phyloP scores from a whole-genome alignment of 2,113 vertebrate genomes.

The Eira barbara region DNA sequence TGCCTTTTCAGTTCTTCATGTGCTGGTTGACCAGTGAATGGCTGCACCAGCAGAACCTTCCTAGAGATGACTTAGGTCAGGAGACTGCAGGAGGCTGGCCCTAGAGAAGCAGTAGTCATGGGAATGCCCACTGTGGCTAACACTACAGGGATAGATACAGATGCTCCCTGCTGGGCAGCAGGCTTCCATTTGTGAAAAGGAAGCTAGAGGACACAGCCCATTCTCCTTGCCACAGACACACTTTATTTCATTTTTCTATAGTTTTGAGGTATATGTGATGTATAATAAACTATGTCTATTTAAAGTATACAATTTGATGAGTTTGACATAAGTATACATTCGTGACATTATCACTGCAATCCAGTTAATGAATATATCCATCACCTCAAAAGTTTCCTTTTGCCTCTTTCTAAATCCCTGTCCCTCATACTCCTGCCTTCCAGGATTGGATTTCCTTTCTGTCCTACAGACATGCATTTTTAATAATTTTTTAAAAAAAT shows the following conservation, averaged over 20 bases:
- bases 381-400: not conserved
- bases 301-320: not conserved
- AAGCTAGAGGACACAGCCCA: not conserved
- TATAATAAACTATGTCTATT: not conserved
- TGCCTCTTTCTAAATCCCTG: not conserved
- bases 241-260: not conserved
- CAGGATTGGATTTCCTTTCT: not conserved
- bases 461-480: not conserved
- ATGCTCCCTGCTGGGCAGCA: accelerated
- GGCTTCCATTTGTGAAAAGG: not conserved
- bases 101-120: not conserved
- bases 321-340: not conserved
- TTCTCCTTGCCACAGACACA: not conserved
- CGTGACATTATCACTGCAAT: not conserved
- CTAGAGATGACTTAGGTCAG: not conserved
- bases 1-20: not conserved
- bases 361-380: not conserved
- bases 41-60: not conserved
- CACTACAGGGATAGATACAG: not conserved
- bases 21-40: not conserved
- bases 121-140: not conserved
- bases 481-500: not conserved
- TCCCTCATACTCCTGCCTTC: accelerated
- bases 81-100: not conserved
- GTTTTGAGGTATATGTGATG: not conserved